Conservation (phyloP, 2,797 vertebrate species). For the Manis javanica region DNA sequence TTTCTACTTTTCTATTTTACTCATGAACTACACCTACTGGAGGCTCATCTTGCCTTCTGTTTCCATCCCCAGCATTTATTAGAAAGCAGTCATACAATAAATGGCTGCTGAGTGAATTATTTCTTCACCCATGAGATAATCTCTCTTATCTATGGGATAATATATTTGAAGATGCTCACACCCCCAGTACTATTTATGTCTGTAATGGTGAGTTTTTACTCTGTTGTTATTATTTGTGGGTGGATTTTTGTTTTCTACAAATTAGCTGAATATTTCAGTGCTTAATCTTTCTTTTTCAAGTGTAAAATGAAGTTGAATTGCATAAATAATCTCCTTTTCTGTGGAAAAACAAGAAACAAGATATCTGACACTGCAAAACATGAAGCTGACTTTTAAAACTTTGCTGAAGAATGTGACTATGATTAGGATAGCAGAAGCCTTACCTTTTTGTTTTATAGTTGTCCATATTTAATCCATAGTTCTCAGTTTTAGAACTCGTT, state of each 20-base stretch:
- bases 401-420: slow-evolving; percentile 68
- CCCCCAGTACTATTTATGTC: background rate
- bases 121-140: background rate
- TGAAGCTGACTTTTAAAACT: slow-evolving; percentile 80
- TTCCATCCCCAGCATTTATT: background rate
- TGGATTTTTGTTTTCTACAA: slow-evolving; percentile 5
- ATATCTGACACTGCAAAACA: slow-evolving; percentile 71
- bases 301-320: slow-evolving; percentile 70
- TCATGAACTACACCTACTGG: background rate
- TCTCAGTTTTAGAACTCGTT: slow-evolving; percentile 71
- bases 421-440: slow-evolving; percentile 64
- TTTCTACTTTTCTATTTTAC: background rate
- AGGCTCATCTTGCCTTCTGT: background rate
- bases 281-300: slow-evolving; percentile 83
- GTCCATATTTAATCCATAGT: slow-evolving; percentile 79
- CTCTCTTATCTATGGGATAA: background rate
- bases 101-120: background rate
- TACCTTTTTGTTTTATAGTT: slow-evolving; percentile 67
- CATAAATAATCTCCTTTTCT: slow-evolving; percentile 80
- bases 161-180: background rate
- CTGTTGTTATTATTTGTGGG: background rate
- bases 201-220: background rate
- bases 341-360: slow-evolving; percentile 82
- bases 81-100: background rate
- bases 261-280: slow-evolving; percentile 64